Conservation (phyloP, 2,888 invertebrate genomes). For the Drosophila fungiperda region DNA sequence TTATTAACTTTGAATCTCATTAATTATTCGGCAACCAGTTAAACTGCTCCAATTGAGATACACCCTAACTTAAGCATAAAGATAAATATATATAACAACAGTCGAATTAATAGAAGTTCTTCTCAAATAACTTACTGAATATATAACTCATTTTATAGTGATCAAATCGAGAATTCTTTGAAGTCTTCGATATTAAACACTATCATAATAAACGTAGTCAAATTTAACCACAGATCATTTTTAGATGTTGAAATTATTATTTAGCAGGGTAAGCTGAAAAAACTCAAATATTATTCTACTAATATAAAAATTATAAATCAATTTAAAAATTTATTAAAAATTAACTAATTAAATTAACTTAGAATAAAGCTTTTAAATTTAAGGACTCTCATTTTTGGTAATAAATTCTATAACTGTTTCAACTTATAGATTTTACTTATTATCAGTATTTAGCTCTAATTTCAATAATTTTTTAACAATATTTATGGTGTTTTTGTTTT, state of each 20-base stretch:
- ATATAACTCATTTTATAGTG: background rate
- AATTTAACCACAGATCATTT: no score
- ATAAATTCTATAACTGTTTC: background rate
- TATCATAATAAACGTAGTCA: no score
- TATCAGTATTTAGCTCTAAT: background rate
- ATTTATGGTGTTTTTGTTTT: background rate
- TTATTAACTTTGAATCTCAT: conserved; percentile 65
- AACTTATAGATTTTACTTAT: background rate
- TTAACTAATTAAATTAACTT: background rate
- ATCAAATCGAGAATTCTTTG: background rate
- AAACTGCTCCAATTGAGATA: conserved; percentile 38
- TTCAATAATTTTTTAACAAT: background rate
- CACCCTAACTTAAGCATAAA: background rate
- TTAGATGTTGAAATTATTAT: no score
- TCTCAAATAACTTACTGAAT: background rate
- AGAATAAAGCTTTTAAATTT: background rate
- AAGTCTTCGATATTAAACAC: background rate
- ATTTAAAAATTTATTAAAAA: background rate
- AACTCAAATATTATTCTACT: no score
- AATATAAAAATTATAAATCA: background rate
- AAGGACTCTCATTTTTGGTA: background rate
- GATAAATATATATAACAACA: background rate
- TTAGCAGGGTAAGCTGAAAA: no score
- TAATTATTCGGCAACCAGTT: conserved; percentile 54
- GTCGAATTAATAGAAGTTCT: background rate